These are phyloP conservation scores for Enteromius thamalakanensis DNA, from an alignment of 2,797 vertebrate genomes.

Conservation along the genomic window DNA sequence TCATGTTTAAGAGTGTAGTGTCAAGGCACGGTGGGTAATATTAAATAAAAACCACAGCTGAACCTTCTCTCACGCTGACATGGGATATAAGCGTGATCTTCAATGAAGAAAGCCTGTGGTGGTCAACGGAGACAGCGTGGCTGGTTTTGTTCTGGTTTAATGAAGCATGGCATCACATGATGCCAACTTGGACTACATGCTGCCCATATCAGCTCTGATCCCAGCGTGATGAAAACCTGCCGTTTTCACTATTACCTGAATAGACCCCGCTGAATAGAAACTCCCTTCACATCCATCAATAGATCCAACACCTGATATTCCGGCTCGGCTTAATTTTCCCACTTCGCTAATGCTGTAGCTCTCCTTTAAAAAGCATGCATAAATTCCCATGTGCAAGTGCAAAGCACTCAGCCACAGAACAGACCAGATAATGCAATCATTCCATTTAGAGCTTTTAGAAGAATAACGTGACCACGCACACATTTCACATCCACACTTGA, in stretches of 20 bases:
- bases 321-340: slow-evolving; percentile 55
- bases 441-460: slow-evolving; percentile 31
- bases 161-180: slow-evolving; percentile 65
- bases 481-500: slow-evolving; percentile 34
- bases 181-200: slow-evolving; percentile 53
- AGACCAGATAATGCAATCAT: slow-evolving; percentile 51
- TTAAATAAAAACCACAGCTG: slow-evolving; percentile 44
- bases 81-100: slow-evolving; percentile 38
- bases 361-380: slow-evolving; percentile 49
- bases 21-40: neutral
- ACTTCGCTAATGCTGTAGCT: slow-evolving; percentile 60
- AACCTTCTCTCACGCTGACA: slow-evolving; percentile 23
- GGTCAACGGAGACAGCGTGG: slow-evolving; percentile 46
- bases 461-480: slow-evolving; percentile 39
- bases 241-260: slow-evolving; percentile 50
- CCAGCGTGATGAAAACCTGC: slow-evolving; percentile 56
- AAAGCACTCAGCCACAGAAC: slow-evolving; percentile 12
- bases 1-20: neutral
- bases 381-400: slow-evolving; percentile 24
- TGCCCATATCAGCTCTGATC: slow-evolving; percentile 53
- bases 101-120: slow-evolving; percentile 61
- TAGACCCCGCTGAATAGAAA: slow-evolving; percentile 47
- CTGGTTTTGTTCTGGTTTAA: slow-evolving; percentile 68
- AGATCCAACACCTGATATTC: slow-evolving; percentile 67
- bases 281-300: slow-evolving; percentile 60